Conservation (phyloP, 2,113 vertebrate genomes). For the Brachyistius frenatus region DNA sequence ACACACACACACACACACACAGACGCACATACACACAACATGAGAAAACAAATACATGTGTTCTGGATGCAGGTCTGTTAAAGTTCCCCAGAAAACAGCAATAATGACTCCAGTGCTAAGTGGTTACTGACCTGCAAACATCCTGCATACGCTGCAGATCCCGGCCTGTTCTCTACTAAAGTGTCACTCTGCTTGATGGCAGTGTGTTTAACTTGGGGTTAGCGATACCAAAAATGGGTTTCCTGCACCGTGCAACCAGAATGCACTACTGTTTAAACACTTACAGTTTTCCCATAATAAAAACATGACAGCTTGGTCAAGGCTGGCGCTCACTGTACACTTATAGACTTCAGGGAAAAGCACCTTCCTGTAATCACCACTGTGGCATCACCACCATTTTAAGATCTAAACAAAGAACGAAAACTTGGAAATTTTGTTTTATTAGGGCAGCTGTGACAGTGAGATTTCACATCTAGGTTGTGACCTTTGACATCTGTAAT, state of each 20-base stretch:
- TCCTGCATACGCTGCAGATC: not conserved
- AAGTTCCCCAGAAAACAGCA: not conserved
- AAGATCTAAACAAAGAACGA: not conserved
- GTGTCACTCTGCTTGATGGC: not conserved
- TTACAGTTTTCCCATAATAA: not conserved
- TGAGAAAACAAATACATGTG: not conserved
- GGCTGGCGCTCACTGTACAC: not conserved
- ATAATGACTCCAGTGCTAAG: not conserved
- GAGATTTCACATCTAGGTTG: no score
- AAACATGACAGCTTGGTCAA: not conserved
- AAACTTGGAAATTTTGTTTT: no score
- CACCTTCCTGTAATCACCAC: not conserved
- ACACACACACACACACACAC: constrained; percentile 7
- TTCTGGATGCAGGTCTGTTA: not conserved
- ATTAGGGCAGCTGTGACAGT: not conserved
- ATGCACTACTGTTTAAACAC: constrained; percentile 1
- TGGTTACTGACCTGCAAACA: constrained; percentile 27
- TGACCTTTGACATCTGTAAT: no score
- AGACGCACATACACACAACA: not conserved
- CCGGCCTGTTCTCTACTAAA: not conserved
- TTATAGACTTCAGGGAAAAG: not conserved
- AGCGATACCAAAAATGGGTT: not conserved
- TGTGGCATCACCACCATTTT: not conserved
- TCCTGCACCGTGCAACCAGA: not conserved
- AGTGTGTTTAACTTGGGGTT: constrained; percentile 12